Percentiles rank a stretch among this genome's conserved stretches.
Evolutionary conservation across 64 coral and sea anemone genomes (phyloP).

Genomic region (Trachythela sp.): DNA sequence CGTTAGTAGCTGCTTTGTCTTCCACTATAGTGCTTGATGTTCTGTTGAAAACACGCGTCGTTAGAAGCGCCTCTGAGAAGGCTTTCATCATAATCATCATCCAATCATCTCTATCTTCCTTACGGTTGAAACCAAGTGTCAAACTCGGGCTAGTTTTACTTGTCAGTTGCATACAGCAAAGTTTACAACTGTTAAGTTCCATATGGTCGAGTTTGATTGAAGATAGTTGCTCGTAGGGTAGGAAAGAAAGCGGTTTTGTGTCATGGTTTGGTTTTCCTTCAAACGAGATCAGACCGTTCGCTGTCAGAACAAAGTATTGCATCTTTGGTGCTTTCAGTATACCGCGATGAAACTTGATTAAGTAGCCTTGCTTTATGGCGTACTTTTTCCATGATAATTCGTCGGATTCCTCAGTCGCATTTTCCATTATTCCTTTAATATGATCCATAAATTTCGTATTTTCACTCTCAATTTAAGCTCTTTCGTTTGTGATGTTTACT

Average conservation of each 20-base stretch:
- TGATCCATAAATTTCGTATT: background rate
- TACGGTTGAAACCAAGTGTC: background rate
- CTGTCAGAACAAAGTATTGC: background rate
- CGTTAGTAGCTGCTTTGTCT: background rate
- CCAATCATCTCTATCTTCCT: slow-evolving; percentile 14
- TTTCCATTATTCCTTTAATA: background rate
- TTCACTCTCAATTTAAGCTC: background rate
- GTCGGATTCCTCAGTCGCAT: background rate
- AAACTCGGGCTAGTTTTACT: background rate
- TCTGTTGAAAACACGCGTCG: background rate
- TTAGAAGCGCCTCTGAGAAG: background rate
- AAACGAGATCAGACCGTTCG: background rate
- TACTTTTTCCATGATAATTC: background rate
- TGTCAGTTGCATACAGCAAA: background rate
- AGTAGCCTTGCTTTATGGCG: background rate
- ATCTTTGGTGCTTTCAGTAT: background rate
- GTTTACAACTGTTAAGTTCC: background rate
- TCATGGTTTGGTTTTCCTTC: background rate
- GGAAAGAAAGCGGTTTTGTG: background rate
- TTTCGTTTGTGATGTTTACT: background rate
- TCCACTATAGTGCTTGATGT: background rate
- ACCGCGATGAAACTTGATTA: slow-evolving; percentile 17
- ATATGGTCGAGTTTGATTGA: background rate
- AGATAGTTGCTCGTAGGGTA: background rate
- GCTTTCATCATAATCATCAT: slow-evolving; percentile 23